Evolutionary conservation across 2,888 invertebrate genomes (phyloP), one percentile per base, ranked within the genome.

Genomic region (Neoascia interrupta): DNA sequence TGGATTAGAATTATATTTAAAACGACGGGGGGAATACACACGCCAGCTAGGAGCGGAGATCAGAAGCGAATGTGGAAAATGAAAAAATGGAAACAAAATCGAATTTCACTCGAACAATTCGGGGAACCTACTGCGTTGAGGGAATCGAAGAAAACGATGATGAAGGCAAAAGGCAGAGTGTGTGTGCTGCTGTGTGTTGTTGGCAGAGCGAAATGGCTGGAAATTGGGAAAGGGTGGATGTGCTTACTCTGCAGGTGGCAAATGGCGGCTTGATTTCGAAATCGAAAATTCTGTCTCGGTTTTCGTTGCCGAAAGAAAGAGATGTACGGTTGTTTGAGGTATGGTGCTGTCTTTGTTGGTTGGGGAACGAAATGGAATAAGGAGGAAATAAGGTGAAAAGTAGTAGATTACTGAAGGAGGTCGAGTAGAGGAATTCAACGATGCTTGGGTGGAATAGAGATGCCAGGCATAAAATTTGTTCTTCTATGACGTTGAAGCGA

Each of bases 51-150:
- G 19, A 51, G 45, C 19, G 28, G 49, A 69, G 53, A 66, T 23
- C 53, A 31, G 37, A n/a, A 54, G 34, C 63, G 31, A 56, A 41
- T 51, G 61, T 56, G 41, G 19, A 60, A n/a, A 73, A 81, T 66
- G 60, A 81, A 64, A 73, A 70, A 75, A 72, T 68, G 58, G 63
- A 68, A 81, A 73, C 72, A 75, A 69, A 63, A 72, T 75, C 58
- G 66, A 81, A 80, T 74, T 81, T 72, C 60, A 75, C 75, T 75
- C 58, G 75, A 72, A 72, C 63, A 75, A 81, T 58, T 68, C 75
- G 56, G 56, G 54, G 64, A 73, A 61, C 73, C 81, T 37, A 81
- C 81, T 76, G 66, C 37, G 72, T 34, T 43, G 60, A 66, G 21
- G 10, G 39, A 79, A 60, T 60, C 21, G 54, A 56, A 61, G 54